Conservation (phyloP, 2,888 invertebrate species). For the Biston stratarius region DNA sequence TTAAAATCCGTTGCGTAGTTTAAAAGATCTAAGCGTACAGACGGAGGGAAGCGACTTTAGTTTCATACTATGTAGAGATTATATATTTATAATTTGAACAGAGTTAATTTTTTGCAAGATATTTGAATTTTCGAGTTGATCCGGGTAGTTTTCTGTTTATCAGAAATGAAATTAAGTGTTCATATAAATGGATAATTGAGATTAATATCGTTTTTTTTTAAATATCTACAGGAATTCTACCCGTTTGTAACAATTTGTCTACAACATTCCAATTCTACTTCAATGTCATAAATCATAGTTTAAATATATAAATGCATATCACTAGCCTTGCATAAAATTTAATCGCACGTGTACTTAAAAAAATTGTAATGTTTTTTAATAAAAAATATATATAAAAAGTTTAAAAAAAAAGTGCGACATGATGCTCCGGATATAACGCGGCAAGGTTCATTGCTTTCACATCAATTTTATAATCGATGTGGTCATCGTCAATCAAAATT, state of each 20-base stretch:
- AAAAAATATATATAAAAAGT: slow-evolving; percentile 47
- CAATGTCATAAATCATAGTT: slow-evolving; percentile 46
- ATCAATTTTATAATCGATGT: no score
- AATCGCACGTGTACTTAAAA: slow-evolving; percentile 64
- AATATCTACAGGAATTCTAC: slow-evolving; percentile 23
- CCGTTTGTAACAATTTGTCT: slow-evolving; percentile 24
- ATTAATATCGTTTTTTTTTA: not conserved
- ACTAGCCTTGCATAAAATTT: slow-evolving; percentile 62
- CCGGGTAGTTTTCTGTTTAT: not conserved
- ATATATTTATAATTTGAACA: not conserved
- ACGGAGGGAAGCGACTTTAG: no score
- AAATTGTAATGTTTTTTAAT: slow-evolving; percentile 53
- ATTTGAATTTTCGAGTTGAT: no score
- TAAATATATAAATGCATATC: slow-evolving; percentile 65
- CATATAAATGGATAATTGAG: not conserved
- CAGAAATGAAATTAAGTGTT: not conserved
- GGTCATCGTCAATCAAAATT: not conserved
- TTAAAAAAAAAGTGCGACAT: slow-evolving; percentile 20
- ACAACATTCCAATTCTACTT: slow-evolving; percentile 57
- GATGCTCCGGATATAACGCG: not conserved
- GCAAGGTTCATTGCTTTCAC: no score
- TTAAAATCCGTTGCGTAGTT: no score
- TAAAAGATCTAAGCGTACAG: no score
- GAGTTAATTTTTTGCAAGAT: not conserved
- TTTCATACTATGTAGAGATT: no score